Evolutionary conservation across 2,888 invertebrate species (phyloP), one percentile per base, ranked within the genome.

Genomic region (Eupithecia subumbrata): DNA sequence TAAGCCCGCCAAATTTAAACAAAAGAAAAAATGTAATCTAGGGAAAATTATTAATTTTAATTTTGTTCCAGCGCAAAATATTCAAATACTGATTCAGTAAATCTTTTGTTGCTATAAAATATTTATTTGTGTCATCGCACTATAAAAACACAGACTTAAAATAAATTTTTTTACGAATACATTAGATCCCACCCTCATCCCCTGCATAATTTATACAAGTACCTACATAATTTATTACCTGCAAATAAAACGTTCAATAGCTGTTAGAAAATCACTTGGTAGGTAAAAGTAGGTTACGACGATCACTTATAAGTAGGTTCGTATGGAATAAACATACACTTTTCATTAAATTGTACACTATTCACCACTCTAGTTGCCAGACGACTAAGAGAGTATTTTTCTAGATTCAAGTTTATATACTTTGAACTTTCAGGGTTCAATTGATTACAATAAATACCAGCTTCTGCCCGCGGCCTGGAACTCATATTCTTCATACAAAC

Each of bases 1-100:
- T 81, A 70, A 78, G 74, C 80, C 83, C 89, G 88, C 85, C 79
- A 85, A 85, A 77, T 84, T 88, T 86, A 76, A 84, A 87, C 80
- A 68, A 70, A 25, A 11, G 69, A 45, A 63, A 64, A 48, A 22
- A 18, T 52, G 8, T 40, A 34, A 30, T 14, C 4, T 14, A 4
- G 2, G 60, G 75, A 77, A 80, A 79, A 78, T 76, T 78, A 67
- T 81, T 78, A 60, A 75, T 75, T 73, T 52, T 64, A 75, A 77
- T 52, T 43, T 37, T 3, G n/a, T 40, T 25, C 2, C 0, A 25
- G 11, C 68, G 14, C 34, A 22, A 64, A 14, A 40, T 67, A 37
- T 37, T 40, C 11, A 67, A n/a, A 40, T 14, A 68, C 25, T 43
- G 43, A 8, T 16, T 0, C 8, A 45, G 22, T 22, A 34, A 30